A percentile compares a stretch with the other conserved stretches of the same genome.
These are phyloP conservation scores for Sinhomidia bicolor DNA, from an alignment of 2,888 invertebrate genomes.

Conservation along the genomic window DNA sequence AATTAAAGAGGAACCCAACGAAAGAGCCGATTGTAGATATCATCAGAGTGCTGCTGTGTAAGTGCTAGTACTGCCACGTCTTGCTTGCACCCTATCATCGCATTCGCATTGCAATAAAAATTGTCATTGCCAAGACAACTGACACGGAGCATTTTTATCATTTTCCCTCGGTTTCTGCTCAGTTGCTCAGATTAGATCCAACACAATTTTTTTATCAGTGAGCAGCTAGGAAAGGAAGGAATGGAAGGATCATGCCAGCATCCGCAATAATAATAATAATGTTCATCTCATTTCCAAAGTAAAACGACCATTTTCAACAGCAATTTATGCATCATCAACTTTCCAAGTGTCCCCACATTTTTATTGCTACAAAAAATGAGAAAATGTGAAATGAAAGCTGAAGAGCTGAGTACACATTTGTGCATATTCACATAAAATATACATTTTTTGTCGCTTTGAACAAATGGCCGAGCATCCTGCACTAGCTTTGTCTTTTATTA, in stretches of 20 bases:
- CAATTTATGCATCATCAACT: conserved; percentile 70
- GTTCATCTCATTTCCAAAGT: not conserved
- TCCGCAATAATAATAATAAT: not conserved
- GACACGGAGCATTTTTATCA: not conserved
- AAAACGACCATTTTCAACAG: conserved; percentile 14
- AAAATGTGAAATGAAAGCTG: not conserved
- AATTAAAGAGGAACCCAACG: conserved; percentile 62
- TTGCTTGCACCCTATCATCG: not conserved
- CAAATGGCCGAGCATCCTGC: conserved; percentile 51
- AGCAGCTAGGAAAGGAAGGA: not conserved
- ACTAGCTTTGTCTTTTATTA: not conserved
- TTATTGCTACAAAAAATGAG: not conserved
- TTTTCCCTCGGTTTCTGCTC: not conserved
- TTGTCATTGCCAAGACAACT: not conserved
- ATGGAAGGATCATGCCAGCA: not conserved
- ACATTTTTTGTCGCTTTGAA: conserved; percentile 44
- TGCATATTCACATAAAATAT: not conserved
- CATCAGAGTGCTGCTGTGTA: not conserved
- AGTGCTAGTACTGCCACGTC: not conserved
- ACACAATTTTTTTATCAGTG: too few species aligned
- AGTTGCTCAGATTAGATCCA: too few species aligned
- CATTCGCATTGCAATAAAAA: conserved; percentile 55
- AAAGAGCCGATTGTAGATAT: not conserved
- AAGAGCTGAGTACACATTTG: not conserved
- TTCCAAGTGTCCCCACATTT: conserved; percentile 54